Evolutionary conservation across 2,113 vertebrate species (phyloP), one percentile per base, ranked within the genome.

Genomic region (Pomatostomus ruficeps): DNA sequence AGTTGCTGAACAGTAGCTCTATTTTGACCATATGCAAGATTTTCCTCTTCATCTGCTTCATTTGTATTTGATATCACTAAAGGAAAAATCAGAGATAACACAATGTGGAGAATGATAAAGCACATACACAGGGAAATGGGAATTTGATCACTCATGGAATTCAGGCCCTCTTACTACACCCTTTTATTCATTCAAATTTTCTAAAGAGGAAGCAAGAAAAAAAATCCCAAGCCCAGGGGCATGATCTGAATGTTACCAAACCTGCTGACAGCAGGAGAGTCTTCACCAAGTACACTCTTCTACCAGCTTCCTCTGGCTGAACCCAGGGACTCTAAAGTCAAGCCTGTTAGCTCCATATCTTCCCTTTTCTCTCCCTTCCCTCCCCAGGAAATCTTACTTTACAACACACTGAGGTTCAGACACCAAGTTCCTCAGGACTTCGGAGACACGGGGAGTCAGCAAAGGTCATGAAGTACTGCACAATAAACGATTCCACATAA

Each of bases 121-220:
- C 61, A 26, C 2, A 2, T 9, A 45, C 20, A 42, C 36, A 67
- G 8, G 57, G 46, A 91, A 92, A 75, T 11, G 24, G 42, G 52
- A 94, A 92, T 81, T 76, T 71, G 66, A 96, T 94, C 85, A 67
- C n/a, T 74, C 46, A 23, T 4, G 49, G 81, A 96, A 96, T 91
- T 77, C 86, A 85, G 77, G 76, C 35, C 4, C 24, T 88, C 52
- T 40, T 49, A 94, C 84, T 93, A 94, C 96, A 92, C 91, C 94
- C 91, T 88, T 73, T 82, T 89, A 85, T 66, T 91, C 83, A 96
- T 93, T 96, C 89, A 95, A 95, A 95, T 96, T 79, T 89, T 88
- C 76, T 93, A 8, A 82, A 96, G 87, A 95, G 67, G 70, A 96
- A 97, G 74, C 54, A 78, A 93, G 86, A 58, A 90, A 93, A 92